These are phyloP conservation scores for Etheostoma nigrum DNA, from an alignment of 2,797 vertebrate species.

Conservation along the genomic window DNA sequence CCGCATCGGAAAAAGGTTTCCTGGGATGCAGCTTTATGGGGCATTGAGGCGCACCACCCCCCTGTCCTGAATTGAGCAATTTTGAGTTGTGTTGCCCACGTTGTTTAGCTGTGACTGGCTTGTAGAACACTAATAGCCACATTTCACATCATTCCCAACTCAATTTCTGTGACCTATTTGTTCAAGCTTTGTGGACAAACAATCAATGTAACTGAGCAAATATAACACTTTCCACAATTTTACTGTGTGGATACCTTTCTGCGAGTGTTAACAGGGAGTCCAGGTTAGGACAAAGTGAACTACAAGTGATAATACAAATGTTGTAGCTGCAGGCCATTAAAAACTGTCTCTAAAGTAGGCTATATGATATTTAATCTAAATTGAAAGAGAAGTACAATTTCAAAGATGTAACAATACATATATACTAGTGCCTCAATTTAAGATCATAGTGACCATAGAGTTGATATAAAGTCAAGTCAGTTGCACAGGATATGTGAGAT, in stretches of 20 bases:
- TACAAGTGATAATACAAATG: slow-evolving; percentile 13
- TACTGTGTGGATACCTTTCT: not conserved
- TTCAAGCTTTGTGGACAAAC: slow-evolving; percentile 14
- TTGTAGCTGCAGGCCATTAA: not conserved
- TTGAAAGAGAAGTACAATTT: not conserved
- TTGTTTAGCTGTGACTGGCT: slow-evolving; percentile 24
- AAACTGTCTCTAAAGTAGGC: not conserved
- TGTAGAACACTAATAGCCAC: slow-evolving; percentile 15
- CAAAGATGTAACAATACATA: not conserved
- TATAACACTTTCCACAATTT: slow-evolving; percentile 1
- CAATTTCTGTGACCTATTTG: slow-evolving; percentile 16
- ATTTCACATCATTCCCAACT: slow-evolving; percentile 40
- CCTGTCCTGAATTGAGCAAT: not conserved
- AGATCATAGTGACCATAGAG: not conserved
- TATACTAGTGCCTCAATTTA: not conserved
- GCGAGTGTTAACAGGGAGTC: slow-evolving; percentile 5
- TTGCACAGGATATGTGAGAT: not conserved
- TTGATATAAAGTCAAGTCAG: not conserved
- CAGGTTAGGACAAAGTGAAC: slow-evolving; percentile 15
- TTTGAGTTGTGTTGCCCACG: slow-evolving; percentile 8
- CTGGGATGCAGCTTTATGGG: slow-evolving; percentile 13
- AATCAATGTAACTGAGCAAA: slow-evolving; percentile 39
- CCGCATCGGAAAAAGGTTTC: not conserved
- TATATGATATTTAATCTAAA: not conserved
- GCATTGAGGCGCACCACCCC: not conserved